Percentiles rank a stretch among this genome's conserved stretches.
phyloP scores from a whole-genome alignment of 2,888 invertebrate genomes.

The Geophilus truncorum region DNA sequence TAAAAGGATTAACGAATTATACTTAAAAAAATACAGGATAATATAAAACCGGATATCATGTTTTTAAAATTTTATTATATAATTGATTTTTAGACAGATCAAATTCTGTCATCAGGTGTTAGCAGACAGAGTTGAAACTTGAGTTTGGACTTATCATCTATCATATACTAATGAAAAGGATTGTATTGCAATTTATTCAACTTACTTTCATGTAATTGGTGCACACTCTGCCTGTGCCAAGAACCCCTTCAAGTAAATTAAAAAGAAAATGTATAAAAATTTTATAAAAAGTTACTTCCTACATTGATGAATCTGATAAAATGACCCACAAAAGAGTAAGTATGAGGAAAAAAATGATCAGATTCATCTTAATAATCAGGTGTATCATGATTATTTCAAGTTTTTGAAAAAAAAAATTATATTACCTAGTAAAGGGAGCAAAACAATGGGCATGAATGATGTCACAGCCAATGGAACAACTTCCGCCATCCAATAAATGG shows the following conservation, averaged over 20 bases:
- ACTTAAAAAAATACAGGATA: not conserved
- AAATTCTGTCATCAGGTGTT: not conserved
- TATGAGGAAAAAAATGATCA: not conserved
- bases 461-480: constrained; percentile 75
- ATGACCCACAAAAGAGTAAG: not conserved
- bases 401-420: not conserved
- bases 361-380: not conserved
- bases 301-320: not conserved
- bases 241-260: constrained; percentile 56
- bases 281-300: not conserved
- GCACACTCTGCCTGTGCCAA: constrained; percentile 52
- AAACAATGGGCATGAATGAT: constrained; percentile 73
- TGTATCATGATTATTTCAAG: not conserved
- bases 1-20: not conserved
- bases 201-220: constrained; percentile 62
- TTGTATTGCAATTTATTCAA: not conserved
- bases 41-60: not conserved
- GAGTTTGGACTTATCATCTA: not conserved
- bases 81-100: not conserved
- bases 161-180: not conserved
- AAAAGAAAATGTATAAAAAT: not conserved
- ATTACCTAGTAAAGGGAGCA: constrained; percentile 74
- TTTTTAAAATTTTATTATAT: not conserved
- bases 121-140: not conserved
- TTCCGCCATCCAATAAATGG: constrained; percentile 77